Evolutionary conservation across 2,888 invertebrate species (phyloP).

Genomic region (Gastrophysa polygoni): DNA sequence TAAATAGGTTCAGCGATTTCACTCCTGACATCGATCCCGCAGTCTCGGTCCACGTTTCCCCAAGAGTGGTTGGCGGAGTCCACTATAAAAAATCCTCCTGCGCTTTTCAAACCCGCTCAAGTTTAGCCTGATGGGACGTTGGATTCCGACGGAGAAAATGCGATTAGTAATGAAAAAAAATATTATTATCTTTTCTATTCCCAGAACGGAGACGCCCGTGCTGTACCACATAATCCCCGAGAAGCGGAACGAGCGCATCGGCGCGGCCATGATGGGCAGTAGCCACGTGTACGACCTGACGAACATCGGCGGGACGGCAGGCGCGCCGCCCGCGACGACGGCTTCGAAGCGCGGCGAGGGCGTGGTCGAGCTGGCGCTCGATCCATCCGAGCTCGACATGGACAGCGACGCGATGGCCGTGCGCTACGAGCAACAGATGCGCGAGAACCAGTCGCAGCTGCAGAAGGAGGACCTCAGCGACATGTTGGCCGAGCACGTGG

Average conservation of each 20-base stretch:
- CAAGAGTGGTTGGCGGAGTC: too few relatives aligned
- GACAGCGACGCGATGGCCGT: conserved; percentile 96
- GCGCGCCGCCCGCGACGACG: conserved; percentile 44
- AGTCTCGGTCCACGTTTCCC: too few relatives aligned
- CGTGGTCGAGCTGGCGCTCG: conserved; percentile 92
- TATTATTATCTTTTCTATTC: conserved; percentile 29
- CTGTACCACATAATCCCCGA: conserved; percentile 96
- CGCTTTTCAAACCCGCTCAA: too few relatives aligned
- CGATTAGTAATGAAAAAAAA: too few relatives aligned
- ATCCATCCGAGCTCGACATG: conserved; percentile 96
- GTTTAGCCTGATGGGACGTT: too few relatives aligned
- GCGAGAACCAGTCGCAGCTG: conserved; percentile 87
- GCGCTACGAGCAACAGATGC: conserved; percentile 93
- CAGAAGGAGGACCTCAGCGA: conserved; percentile 96
- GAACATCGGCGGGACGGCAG: conserved; percentile 63
- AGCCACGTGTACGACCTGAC: conserved; percentile 97
- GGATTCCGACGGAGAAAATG: too few relatives aligned
- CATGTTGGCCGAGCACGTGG: conserved; percentile 98
- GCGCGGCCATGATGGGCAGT: conserved; percentile 96
- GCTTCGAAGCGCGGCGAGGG: conserved; percentile 51
- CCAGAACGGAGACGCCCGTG: conserved; percentile 88
- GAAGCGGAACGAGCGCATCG: conserved; percentile 87
- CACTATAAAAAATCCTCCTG: too few relatives aligned
- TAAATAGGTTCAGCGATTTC: too few relatives aligned
- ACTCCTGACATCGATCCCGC: too few relatives aligned